Percentiles rank a stretch among this genome's conserved stretches.
These are phyloP conservation scores for Marmota monax DNA, from an alignment of 2,113 vertebrate genomes.

Conservation along the genomic window DNA sequence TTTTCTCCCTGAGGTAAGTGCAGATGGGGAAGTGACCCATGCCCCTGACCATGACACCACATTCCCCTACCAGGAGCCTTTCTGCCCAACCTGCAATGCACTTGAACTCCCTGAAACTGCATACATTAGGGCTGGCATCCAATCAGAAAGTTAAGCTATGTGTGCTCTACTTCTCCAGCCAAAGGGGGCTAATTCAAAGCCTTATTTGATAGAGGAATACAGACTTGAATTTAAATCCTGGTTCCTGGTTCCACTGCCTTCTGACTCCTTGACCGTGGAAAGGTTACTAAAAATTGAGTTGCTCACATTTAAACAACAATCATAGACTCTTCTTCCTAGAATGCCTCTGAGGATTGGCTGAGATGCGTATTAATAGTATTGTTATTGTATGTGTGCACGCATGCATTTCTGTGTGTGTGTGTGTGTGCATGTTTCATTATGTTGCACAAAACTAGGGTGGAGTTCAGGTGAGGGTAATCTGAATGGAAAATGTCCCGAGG, in stretches of 20 bases:
- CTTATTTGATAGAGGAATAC: background rate
- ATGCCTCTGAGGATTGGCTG: background rate
- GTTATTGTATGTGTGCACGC: no score
- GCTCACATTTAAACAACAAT: background rate
- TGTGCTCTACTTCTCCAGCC: background rate
- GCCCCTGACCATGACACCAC: background rate
- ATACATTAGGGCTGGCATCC: background rate
- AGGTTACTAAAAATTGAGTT: background rate
- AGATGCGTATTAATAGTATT: background rate
- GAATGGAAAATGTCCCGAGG: background rate
- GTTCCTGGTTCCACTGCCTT: background rate
- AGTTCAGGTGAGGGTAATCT: background rate
- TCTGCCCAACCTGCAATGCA: fast-evolving
- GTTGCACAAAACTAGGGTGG: background rate
- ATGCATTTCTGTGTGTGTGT: no score
- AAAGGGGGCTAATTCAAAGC: background rate
- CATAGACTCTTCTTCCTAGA: background rate
- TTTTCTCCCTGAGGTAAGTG: background rate
- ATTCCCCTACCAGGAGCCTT: background rate
- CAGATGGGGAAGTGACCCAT: fast-evolving
- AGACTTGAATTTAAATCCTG: background rate
- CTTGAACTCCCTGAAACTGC: background rate
- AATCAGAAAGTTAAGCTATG: background rate
- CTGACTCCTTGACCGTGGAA: background rate
- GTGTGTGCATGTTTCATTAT: background rate